Base-by-base conservation (phyloP, 2,797 vertebrate species). In the Oophaga sylvatica region DNA sequence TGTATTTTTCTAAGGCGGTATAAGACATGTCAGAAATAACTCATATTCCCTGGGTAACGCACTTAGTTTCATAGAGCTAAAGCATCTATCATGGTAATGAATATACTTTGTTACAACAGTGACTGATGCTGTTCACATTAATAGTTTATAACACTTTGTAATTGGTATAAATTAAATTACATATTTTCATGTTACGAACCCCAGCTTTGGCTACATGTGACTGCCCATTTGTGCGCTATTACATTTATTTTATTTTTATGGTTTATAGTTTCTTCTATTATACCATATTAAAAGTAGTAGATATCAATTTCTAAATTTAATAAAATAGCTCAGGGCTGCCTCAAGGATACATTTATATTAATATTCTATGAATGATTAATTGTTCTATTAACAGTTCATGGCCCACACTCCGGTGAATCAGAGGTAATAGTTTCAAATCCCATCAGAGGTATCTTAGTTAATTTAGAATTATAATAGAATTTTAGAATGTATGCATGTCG, bases 401-500 rank as follows among this genome's bases (percentile, higher is more conserved):
- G 78, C 63, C 45, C 63, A 82, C 73, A 79, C 80, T 89, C 35
- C 41, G 13, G 19, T 83, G 63, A 89, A 80, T 73, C 75, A 73
- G 35, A 78, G 57, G 80, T 89, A 89, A 89, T 73, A 89, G 79
- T 84, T 73, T 83, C 80, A 86, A 89, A 86, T 86, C 80, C 88
- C 88, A 79, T 57, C 84, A 83, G 73, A 83, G 65, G 63, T 86
- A 59, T 78, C 62, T 80, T 35, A 29, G 65, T 75, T 80, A 83
- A 86, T 89, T 86, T 76, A 63, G 75, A 89, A 86, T 80, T 87
- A 77, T 89, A 89, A 89, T 83, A 86, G 80, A 81, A 79, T 86
- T 89, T 89, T 56, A 60, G 78, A 83, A 79, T 79, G 84, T 81
- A 89, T 83, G 80, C 73, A 71, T 79, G 84, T 86, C 84, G 22